Conservation (phyloP, 2,113 vertebrate genomes). For the Spilogale gracilis region DNA sequence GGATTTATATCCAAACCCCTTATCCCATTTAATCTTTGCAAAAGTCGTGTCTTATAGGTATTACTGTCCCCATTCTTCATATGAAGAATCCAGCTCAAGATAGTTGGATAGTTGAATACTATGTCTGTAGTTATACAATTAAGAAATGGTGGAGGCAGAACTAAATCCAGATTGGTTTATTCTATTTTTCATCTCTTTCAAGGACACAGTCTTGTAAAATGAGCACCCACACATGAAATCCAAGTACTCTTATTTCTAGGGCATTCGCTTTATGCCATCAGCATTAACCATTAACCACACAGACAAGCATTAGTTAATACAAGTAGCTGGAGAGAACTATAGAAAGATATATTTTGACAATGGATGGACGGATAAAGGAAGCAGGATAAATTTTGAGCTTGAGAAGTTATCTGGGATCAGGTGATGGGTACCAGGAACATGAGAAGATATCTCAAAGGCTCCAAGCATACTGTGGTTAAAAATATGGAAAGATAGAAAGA, state of each 20-base stretch:
- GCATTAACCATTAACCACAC: not conserved
- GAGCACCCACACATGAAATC: not conserved
- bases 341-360: not conserved
- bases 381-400: not conserved
- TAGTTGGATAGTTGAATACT: not conserved
- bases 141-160: not conserved
- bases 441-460: not conserved
- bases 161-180: not conserved
- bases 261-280: not conserved
- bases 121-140: not conserved
- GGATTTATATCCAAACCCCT: conserved; percentile 35
- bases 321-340: not conserved
- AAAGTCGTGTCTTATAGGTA: not conserved
- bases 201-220: not conserved
- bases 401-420: not conserved
- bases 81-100: not conserved
- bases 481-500: not conserved
- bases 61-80: conserved; percentile 5
- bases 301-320: not conserved
- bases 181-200: not conserved
- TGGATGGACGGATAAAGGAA: not conserved
- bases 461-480: not conserved
- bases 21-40: not conserved
- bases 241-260: not conserved
- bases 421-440: not conserved